phyloP scores from a whole-genome alignment of 2,888 invertebrate genomes.

The Ormia ochracea region DNA sequence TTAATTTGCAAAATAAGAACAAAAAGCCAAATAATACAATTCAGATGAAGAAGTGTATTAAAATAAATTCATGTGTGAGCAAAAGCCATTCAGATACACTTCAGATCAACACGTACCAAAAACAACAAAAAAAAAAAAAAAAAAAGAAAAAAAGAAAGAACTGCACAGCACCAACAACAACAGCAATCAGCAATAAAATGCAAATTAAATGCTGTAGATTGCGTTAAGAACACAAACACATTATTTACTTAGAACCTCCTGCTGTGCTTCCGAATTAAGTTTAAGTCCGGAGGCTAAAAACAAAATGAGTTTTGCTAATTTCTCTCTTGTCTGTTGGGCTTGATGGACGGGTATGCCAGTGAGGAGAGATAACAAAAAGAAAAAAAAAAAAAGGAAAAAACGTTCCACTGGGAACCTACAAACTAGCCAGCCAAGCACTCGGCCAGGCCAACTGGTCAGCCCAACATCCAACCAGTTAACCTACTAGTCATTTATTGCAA shows the following conservation, averaged over 20 bases:
- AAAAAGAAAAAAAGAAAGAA: neutral
- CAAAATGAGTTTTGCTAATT: conserved; percentile 78
- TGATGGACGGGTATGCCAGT: conserved; percentile 66
- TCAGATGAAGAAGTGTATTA: conserved; percentile 43
- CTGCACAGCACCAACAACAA: conserved; percentile 9
- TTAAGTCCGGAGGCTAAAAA: conserved; percentile 84
- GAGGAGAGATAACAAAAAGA: conserved; percentile 19
- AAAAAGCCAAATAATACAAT: conserved; percentile 16
- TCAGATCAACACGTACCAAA: conserved; percentile 58
- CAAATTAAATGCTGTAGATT: conserved; percentile 75
- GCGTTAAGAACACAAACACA: conserved; percentile 70
- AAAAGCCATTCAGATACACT: conserved; percentile 25
- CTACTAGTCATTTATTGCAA: conserved; percentile 53
- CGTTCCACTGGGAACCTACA: conserved; percentile 15
- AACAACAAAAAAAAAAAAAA: neutral
- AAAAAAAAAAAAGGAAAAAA: neutral
- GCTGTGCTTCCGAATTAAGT: conserved; percentile 86
- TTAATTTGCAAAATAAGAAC: conserved; percentile 46
- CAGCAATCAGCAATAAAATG: conserved; percentile 72
- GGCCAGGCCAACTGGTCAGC: conserved; percentile 37
- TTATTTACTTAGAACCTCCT: conserved; percentile 80
- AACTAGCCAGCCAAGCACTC: conserved; percentile 37
- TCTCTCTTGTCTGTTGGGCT: conserved; percentile 70
- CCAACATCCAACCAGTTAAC: conserved; percentile 51
- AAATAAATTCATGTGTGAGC: conserved; percentile 33